These are phyloP conservation scores for Emmelina monodactyla DNA, from an alignment of 2,888 invertebrate species.

Conservation along the genomic window DNA sequence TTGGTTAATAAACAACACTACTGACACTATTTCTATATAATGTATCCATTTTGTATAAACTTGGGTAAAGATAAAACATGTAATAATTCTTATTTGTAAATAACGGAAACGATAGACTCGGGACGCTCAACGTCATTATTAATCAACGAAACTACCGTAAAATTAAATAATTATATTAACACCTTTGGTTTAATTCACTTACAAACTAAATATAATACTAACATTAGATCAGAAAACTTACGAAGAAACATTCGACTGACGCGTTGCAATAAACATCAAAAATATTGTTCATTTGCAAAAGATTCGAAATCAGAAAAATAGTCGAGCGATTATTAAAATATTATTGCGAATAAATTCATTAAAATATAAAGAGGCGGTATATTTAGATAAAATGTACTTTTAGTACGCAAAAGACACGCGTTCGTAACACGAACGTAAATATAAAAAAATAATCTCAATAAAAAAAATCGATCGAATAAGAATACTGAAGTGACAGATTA, in stretches of 20 bases:
- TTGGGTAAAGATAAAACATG: too few relatives aligned
- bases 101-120: not conserved
- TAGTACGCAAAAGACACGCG: conserved; percentile 18
- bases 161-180: conserved; percentile 22
- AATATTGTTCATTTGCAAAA: too few relatives aligned
- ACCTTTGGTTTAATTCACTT: conserved; percentile 31
- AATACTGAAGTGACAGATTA: too few relatives aligned
- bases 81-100: too few relatives aligned
- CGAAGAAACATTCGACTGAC: too few relatives aligned
- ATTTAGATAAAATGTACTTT: conserved; percentile 21
- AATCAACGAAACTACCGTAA: conserved; percentile 12
- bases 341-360: not conserved
- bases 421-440: conserved; percentile 6
- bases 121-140: not conserved
- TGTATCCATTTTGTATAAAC: too few relatives aligned
- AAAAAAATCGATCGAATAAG: not conserved
- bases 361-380: not conserved
- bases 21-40: too few relatives aligned
- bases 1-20: too few relatives aligned
- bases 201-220: conserved; percentile 25
- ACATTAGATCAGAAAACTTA: conserved; percentile 6
- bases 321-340: not conserved
- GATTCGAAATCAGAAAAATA: too few relatives aligned
- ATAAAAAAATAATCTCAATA: conserved; percentile 6
- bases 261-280: too few relatives aligned